Percentiles rank a stretch among this genome's conserved stretches.
These are phyloP conservation scores for Nyctibius grandis DNA, from an alignment of 2,797 vertebrate species.

Conservation along the genomic window DNA sequence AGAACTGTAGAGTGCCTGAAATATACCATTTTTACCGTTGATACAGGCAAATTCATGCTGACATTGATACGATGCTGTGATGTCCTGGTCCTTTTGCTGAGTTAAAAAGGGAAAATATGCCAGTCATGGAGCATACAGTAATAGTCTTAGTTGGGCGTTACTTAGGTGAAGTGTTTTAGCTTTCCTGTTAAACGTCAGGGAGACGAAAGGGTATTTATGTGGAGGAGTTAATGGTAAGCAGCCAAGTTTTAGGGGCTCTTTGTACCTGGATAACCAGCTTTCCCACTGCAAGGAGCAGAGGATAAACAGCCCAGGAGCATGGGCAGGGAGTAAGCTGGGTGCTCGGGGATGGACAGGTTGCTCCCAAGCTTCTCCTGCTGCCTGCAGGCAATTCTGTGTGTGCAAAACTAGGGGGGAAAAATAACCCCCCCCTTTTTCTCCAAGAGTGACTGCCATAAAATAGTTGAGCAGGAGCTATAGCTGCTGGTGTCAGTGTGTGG, in stretches of 20 bases:
- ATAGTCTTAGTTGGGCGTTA: neutral
- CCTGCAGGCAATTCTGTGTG: neutral
- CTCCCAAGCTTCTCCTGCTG: neutral
- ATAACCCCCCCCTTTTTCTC: neutral
- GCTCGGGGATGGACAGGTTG: accelerated
- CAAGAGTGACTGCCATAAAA: neutral
- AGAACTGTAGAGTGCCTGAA: neutral
- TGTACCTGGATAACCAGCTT: neutral
- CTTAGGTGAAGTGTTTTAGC: neutral
- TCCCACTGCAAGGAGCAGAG: neutral
- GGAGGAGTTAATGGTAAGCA: neutral
- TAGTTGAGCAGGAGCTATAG: neutral
- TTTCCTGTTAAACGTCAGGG: neutral
- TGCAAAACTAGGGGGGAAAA: neutral
- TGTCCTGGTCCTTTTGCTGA: neutral
- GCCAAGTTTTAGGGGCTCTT: neutral
- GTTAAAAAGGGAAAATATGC: neutral
- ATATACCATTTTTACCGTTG: neutral
- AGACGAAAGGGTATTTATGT: neutral
- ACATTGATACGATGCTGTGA: neutral
- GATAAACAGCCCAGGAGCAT: neutral
- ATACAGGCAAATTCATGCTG: neutral
- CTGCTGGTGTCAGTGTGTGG: neutral
- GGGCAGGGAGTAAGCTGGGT: neutral
- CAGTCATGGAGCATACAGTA: neutral